Evolutionary conservation across 2,888 invertebrate genomes (phyloP).

Genomic region (Drosophila flavopinicola): DNA sequence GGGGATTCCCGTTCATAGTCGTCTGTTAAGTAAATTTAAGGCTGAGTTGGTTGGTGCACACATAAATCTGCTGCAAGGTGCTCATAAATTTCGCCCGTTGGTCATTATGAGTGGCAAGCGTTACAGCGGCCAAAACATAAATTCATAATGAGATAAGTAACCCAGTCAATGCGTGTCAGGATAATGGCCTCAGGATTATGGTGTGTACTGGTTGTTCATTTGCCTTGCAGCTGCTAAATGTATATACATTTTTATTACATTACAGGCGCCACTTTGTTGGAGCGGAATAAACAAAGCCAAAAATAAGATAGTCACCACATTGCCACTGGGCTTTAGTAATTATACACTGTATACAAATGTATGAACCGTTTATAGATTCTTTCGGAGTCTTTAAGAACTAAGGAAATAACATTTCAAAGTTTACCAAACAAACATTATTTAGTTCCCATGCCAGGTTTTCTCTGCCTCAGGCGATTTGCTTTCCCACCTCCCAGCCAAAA

Average conservation of each 20-base stretch:
- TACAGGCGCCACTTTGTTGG: slow-evolving; percentile 6
- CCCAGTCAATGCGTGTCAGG: slow-evolving; percentile 33
- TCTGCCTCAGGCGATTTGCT: no score
- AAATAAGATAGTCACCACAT: slow-evolving; percentile 11
- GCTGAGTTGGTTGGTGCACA: slow-evolving; percentile 18
- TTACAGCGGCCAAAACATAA: slow-evolving; percentile 43
- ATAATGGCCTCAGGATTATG: slow-evolving; percentile 40
- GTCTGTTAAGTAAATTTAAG: slow-evolving; percentile 28
- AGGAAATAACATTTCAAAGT: no score
- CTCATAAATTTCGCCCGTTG: slow-evolving; percentile 54
- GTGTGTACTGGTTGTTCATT: slow-evolving; percentile 10
- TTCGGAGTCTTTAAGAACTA: background rate
- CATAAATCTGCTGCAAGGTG: slow-evolving; percentile 65
- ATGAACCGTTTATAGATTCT: background rate
- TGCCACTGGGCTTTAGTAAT: slow-evolving; percentile 11
- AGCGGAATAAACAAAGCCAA: slow-evolving; percentile 3
- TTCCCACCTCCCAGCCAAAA: no score
- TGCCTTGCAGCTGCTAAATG: slow-evolving; percentile 33
- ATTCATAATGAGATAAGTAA: slow-evolving; percentile 59
- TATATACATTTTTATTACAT: slow-evolving; percentile 40
- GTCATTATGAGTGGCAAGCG: slow-evolving; percentile 36
- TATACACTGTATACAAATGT: background rate
- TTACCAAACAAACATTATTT: no score
- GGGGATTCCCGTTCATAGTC: slow-evolving; percentile 38
- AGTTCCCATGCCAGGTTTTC: no score